phyloP scores from a whole-genome alignment of 2,888 invertebrate genomes.

The Apodemia duryi region DNA sequence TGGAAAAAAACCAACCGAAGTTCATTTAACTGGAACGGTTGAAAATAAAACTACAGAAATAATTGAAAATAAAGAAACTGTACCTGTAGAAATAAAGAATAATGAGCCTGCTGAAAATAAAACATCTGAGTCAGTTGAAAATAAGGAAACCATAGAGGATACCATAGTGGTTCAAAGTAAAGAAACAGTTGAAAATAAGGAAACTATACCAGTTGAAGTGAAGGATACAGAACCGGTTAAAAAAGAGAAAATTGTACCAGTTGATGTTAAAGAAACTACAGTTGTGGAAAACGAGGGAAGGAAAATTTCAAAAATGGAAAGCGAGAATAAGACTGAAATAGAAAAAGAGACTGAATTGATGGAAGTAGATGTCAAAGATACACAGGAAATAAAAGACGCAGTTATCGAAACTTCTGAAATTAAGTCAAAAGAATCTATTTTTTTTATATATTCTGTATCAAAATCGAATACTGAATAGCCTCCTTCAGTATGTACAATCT shows the following conservation, averaged over 20 bases:
- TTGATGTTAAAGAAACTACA: not conserved
- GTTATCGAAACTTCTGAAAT: not conserved
- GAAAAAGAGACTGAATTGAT: slow-evolving; percentile 8
- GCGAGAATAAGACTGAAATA: slow-evolving; percentile 4
- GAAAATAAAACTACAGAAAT: not conserved
- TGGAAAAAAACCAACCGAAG: not conserved
- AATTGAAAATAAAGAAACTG: slow-evolving; percentile 5
- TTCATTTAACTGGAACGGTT: not conserved
- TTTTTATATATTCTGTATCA: too few relatives aligned
- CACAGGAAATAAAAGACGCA: not conserved
- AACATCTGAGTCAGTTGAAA: not conserved
- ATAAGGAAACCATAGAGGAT: not conserved
- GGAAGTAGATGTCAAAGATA: slow-evolving; percentile 3
- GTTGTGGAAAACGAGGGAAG: not conserved
- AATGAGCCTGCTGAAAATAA: not conserved
- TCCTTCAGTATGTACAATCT: too few relatives aligned
- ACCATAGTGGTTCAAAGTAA: too few relatives aligned
- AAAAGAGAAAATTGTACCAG: not conserved
- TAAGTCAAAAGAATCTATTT: not conserved
- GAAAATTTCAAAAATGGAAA: not conserved
- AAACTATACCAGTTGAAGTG: not conserved
- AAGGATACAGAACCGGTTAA: not conserved
- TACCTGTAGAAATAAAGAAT: not conserved
- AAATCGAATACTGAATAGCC: too few relatives aligned
- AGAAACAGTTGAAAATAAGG: not conserved